Evolutionary conservation across 2,797 vertebrate species (phyloP), one percentile per base, ranked within the genome.

Genomic region (Tokudaia tokunoshimensis): DNA sequence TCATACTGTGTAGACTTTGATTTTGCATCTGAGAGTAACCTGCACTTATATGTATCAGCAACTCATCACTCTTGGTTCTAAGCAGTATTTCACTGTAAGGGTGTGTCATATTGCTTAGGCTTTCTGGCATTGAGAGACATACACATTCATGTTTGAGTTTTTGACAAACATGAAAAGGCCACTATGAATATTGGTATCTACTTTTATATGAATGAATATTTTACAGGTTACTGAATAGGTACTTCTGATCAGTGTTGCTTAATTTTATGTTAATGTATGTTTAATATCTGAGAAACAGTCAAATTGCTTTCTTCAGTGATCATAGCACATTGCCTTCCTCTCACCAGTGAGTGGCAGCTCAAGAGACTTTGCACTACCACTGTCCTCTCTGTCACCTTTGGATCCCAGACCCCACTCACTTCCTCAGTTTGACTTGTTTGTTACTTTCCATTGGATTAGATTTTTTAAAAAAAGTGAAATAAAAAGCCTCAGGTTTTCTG

Each of bases 151-250:
- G 59, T 65, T 67, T 89, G 70, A 63, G 29, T 52, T 95, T 96
- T 91, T 93, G 57, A 91, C 41, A 95, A 67, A 76, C 89, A 55
- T 17, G 61, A 70, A 90, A 95, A 90, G 57, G 65, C 41, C 41
- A 79, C 50, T 88, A 12, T 92, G 79, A 67, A 90, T 95, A 67
- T 94, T 87, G 55, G 41, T 72, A 61, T 92, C 20, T 85, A 85
- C 8, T 59, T 72, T 87, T 82, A 17, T 84, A 37, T 94, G 52
- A 81, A 65, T 61, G 8, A 55, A 14, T 67, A 29, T 88, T 81
- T 93, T 86, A 24, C 85, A 85, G 85, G 96, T 61, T 94, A 15
- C 91, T 84, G 34, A 63, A 44, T 82, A 92, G 95, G 72, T 70
- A 65, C 41, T 70, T 83, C 52, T 10, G 26, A 55, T 5, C 83